Evolutionary conservation across 2,888 invertebrate species (phyloP).

Genomic region (Dicyrtoma fusca): DNA sequence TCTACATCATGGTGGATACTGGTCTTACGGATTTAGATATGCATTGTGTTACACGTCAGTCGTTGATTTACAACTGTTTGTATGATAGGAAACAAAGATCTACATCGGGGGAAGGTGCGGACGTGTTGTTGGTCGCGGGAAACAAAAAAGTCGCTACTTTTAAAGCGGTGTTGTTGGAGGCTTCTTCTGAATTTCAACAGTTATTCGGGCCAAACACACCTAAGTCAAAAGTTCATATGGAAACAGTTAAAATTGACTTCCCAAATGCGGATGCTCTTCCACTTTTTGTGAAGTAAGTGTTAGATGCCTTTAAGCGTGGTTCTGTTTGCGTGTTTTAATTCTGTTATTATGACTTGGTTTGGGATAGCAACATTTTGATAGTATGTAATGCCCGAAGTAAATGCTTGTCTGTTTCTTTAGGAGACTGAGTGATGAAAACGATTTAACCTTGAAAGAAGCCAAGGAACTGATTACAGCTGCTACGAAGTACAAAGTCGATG

Average conservation of each 20-base stretch:
- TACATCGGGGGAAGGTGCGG: neutral
- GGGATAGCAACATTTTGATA: no score
- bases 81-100: no score
- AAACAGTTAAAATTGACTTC: neutral
- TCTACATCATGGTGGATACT: no score
- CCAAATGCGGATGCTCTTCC: neutral
- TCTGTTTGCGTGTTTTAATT: no score
- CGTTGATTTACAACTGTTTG: no score
- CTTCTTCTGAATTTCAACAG: neutral
- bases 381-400: neutral
- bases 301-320: no score
- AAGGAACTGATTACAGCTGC: neutral
- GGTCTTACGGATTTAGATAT: no score
- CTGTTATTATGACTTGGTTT: no score
- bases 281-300: slow-evolving; percentile 4
- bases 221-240: neutral
- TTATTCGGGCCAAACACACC: neutral
- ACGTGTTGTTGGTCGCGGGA: neutral
- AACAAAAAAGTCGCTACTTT: neutral
- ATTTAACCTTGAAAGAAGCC: slow-evolving; percentile 2
- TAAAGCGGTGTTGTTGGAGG: neutral
- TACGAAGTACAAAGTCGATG: slow-evolving; percentile 4
- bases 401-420: neutral
- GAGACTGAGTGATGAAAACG: neutral
- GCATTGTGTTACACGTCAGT: no score